Conservation (phyloP, 2,797 vertebrate genomes). For the Sus cebifrons region DNA sequence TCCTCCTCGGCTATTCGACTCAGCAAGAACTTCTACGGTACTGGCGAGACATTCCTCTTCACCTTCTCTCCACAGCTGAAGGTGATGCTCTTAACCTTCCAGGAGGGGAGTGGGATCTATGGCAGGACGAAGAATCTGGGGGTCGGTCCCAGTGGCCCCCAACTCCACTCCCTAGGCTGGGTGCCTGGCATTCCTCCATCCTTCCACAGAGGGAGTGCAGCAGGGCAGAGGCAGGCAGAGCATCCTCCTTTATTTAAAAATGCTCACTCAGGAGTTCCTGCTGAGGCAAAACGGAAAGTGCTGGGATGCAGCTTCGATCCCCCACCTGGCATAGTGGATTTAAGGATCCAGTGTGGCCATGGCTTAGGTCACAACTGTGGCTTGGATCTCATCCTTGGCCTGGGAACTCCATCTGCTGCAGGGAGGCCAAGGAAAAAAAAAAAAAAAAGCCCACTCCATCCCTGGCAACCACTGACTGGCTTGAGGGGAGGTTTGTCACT, state of each 20-base stretch:
- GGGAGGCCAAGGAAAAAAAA: too few relatives aligned
- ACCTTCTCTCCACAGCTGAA: slow-evolving; percentile 90
- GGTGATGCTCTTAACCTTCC: slow-evolving; percentile 80
- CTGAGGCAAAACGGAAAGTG: too few relatives aligned
- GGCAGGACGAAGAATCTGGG: background rate
- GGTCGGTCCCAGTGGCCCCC: background rate
- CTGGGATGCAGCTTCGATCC: too few relatives aligned
- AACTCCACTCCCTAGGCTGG: background rate
- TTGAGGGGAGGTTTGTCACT: background rate
- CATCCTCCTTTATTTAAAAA: background rate
- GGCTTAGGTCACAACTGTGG: too few relatives aligned
- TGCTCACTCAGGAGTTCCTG: too few relatives aligned
- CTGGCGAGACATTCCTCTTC: slow-evolving; percentile 91
- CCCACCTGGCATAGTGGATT: too few relatives aligned
- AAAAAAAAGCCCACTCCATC: background rate
- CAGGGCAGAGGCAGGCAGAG: background rate
- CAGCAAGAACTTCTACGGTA: slow-evolving; percentile 90
- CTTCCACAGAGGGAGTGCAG: background rate
- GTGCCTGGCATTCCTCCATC: background rate
- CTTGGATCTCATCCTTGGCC: too few relatives aligned
- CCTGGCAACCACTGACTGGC: background rate
- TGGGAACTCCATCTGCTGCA: too few relatives aligned
- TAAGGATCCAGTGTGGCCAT: too few relatives aligned
- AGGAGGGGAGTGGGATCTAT: background rate
- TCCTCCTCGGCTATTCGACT: slow-evolving; percentile 84